Percentiles rank a stretch among this genome's conserved stretches.
These are phyloP conservation scores for Cataglyphis albicans DNA, from an alignment of 2,888 invertebrate species.

Conservation along the genomic window DNA sequence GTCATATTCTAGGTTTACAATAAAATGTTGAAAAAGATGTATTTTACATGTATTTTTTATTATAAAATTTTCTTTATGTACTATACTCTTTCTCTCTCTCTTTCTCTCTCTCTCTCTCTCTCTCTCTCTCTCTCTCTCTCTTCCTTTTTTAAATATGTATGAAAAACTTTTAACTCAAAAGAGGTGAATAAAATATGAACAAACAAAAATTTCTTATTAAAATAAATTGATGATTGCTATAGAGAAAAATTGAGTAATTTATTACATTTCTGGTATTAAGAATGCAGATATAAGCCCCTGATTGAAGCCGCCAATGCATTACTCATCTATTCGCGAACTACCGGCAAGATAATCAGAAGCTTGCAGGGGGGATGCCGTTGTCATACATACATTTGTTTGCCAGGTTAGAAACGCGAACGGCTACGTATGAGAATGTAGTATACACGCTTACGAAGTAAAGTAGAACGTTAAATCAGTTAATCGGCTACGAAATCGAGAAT, in stretches of 20 bases:
- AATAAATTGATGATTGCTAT: background rate
- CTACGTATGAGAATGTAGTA: background rate
- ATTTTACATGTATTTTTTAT: no score
- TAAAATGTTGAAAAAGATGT: no score
- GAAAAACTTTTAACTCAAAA: no score
- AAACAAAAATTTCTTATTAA: background rate
- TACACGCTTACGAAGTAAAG: conserved; percentile 1
- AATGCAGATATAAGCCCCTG: background rate
- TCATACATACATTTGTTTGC: conserved; percentile 42
- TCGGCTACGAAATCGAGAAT: background rate
- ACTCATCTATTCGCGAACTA: conserved; percentile 58
- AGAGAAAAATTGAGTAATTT: background rate
- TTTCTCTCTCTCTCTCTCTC: no score
- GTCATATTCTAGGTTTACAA: no score
- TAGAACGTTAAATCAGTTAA: background rate
- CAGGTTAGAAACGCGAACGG: conserved; percentile 14
- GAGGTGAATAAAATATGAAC: no score
- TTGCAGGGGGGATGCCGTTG: conserved; percentile 51
- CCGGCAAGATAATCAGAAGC: conserved; percentile 54
- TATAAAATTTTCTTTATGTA: no score
- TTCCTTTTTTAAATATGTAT: no score
- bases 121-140: no score
- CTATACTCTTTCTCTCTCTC: no score
- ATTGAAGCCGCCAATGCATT: conserved; percentile 34
- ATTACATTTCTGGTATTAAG: background rate